Percentiles rank a stretch among this genome's conserved stretches.
Evolutionary conservation across 2,888 invertebrate species (phyloP).

Genomic region (Apoda limacodes): DNA sequence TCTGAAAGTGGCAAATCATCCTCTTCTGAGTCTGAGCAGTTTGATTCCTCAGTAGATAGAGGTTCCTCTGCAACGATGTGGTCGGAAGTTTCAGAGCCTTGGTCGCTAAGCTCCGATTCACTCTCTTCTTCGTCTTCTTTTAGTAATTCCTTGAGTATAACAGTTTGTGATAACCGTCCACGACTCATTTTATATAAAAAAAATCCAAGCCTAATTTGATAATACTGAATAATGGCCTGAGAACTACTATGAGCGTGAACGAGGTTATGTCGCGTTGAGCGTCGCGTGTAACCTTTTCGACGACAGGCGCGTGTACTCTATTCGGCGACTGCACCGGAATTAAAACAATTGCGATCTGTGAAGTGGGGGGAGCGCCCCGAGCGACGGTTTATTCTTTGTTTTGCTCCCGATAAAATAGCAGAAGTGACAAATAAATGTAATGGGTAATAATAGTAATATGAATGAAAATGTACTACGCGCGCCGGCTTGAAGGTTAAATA

Average conservation of each 20-base stretch:
- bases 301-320: constrained; percentile 18
- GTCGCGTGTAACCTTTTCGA: constrained; percentile 17
- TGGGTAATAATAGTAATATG: no score
- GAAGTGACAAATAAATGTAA: no score
- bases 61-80: constrained; percentile 15
- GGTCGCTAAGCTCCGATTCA: constrained; percentile 20
- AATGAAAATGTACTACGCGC: no score
- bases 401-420: no score
- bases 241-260: constrained; percentile 7
- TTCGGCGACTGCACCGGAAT: constrained; percentile 16
- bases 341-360: no score
- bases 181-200: constrained; percentile 14
- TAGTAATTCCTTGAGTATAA: constrained; percentile 15
- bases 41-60: constrained; percentile 18
- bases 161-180: constrained; percentile 13
- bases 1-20: constrained; percentile 18
- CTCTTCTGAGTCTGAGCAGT: constrained; percentile 18
- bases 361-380: no score
- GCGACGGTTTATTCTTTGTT: no score
- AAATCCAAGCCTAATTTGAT: no score
- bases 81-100: constrained; percentile 19
- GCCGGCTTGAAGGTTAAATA: no score
- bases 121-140: constrained; percentile 19
- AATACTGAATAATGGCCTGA: constrained; percentile 9
- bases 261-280: no score